Evolutionary conservation across 2,888 invertebrate genomes (phyloP).

Genomic region (Mythimna impura): DNA sequence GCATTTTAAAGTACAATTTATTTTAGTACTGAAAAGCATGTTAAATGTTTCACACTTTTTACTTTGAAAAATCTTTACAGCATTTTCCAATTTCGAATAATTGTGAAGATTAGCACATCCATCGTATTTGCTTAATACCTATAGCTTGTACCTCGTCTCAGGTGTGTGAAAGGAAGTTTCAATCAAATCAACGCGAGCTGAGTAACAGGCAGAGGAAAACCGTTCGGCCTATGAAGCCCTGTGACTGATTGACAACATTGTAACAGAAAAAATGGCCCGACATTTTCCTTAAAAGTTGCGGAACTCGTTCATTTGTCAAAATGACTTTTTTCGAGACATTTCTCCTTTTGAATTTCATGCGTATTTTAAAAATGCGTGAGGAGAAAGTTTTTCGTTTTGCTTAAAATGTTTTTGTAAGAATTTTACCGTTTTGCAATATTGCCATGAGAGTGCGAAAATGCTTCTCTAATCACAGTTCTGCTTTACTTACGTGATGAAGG

Average conservation of each 20-base stretch:
- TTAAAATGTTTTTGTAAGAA: constrained; percentile 7
- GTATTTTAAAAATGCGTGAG: constrained; percentile 46
- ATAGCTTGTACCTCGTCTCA: constrained; percentile 72
- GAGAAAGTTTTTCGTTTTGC: constrained; percentile 37
- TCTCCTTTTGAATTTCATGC: constrained; percentile 29
- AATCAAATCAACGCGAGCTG: constrained; percentile 86
- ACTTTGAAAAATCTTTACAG: constrained; percentile 6
- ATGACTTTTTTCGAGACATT: constrained; percentile 52
- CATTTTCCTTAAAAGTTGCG: constrained; percentile 76
- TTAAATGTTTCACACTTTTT: constrained; percentile 7
- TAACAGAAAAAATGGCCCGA: constrained; percentile 77
- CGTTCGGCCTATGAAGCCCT: constrained; percentile 69
- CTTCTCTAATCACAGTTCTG: neutral
- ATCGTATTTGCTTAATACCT: constrained; percentile 49
- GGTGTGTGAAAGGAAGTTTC: constrained; percentile 86
- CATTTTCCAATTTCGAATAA: constrained; percentile 59
- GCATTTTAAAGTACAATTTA: constrained; percentile 37
- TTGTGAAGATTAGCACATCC: constrained; percentile 54
- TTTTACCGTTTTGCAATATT: constrained; percentile 7
- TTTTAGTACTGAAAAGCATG: constrained; percentile 5
- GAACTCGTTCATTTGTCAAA: constrained; percentile 77
- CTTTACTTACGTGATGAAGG: neutral
- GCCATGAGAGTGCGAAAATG: neutral
- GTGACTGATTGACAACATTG: constrained; percentile 89
- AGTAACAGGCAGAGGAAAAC: constrained; percentile 78